A percentile compares a stretch with the other conserved stretches of the same genome.
phyloP scores from a whole-genome alignment of 64 coral and sea anemone genomes.

The Trachythela sp. region DNA sequence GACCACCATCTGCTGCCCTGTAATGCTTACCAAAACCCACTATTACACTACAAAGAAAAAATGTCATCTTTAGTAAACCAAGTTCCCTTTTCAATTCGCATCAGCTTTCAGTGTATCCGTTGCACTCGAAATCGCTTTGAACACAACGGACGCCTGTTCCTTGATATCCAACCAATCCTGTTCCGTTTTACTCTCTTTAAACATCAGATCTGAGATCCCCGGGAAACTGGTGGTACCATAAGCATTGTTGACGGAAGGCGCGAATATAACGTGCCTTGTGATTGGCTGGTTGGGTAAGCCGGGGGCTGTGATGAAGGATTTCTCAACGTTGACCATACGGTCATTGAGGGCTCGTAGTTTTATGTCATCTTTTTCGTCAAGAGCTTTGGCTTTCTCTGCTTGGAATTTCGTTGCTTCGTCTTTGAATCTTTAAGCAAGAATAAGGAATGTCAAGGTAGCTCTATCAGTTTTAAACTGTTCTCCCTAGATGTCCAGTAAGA shows the following conservation, averaged over 20 bases:
- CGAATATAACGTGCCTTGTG: conserved; percentile 71
- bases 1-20: no score
- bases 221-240: conserved; percentile 73
- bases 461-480: no score
- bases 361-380: conserved; percentile 35
- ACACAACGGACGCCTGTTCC: conserved; percentile 62
- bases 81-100: neutral
- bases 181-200: conserved; percentile 58
- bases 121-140: conserved; percentile 49
- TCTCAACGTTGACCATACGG: conserved; percentile 71
- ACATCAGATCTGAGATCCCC: conserved; percentile 70
- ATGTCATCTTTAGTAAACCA: no score
- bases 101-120: conserved; percentile 34
- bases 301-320: conserved; percentile 61
- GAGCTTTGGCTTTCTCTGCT: neutral
- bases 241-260: conserved; percentile 54
- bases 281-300: conserved; percentile 57
- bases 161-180: conserved; percentile 63
- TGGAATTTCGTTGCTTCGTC: neutral
- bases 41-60: no score
- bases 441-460: no score
- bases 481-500: no score
- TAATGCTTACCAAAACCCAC: no score
- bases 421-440: neutral
- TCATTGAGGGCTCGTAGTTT: conserved; percentile 72